Conservation (phyloP, 2,113 vertebrate species). For the Platichthys stellatus region DNA sequence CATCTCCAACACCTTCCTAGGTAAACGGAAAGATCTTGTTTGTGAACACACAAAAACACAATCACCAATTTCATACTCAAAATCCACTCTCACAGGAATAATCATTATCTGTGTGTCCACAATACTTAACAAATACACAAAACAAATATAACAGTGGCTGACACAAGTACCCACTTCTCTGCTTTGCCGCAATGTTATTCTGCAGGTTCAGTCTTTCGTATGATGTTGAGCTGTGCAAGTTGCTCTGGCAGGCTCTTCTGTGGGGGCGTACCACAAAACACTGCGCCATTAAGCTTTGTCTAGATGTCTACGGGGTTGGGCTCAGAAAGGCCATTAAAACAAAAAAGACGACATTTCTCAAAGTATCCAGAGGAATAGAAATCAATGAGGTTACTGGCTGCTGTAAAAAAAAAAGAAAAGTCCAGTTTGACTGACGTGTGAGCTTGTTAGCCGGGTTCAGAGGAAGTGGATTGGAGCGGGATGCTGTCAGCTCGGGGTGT, state of each 20-base stretch:
- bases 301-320: constrained; percentile 15
- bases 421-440: constrained; percentile 12
- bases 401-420: background rate
- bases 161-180: background rate
- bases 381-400: background rate
- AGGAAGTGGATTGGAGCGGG: constrained; percentile 23
- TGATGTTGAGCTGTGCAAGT: constrained; percentile 41
- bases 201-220: constrained; percentile 12
- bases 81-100: background rate
- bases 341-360: background rate
- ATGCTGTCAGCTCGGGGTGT: constrained; percentile 22
- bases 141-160: background rate
- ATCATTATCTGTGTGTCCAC: background rate
- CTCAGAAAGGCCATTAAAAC: constrained; percentile 11
- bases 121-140: background rate
- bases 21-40: constrained; percentile 73
- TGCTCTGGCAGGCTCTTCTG: constrained; percentile 58
- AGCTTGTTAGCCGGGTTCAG: constrained; percentile 31
- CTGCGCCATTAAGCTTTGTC: constrained; percentile 69
- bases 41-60: constrained; percentile 14
- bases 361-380: background rate
- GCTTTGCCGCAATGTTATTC: constrained; percentile 34
- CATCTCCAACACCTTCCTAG: constrained; percentile 93
- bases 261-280: constrained; percentile 73
- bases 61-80: background rate